Percentiles rank a stretch among this genome's conserved stretches.
Evolutionary conservation across 2,888 invertebrate species (phyloP).

Genomic region (Leucophenga maculata): DNA sequence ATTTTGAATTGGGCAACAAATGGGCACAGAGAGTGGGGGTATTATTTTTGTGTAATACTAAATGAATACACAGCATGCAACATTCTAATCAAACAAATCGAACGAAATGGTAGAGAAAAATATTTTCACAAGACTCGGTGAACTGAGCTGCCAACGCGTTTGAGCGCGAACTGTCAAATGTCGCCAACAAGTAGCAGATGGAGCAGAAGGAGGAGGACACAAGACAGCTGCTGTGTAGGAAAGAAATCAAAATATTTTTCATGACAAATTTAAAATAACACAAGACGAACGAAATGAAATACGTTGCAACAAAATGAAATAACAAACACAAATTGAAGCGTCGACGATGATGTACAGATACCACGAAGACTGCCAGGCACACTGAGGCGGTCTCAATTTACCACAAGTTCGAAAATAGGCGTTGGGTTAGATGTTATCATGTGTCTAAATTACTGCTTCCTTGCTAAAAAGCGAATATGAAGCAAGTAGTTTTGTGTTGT

Average conservation of each 20-base stretch:
- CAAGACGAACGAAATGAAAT: slow-evolving; percentile 60
- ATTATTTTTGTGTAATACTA: background rate
- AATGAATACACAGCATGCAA: slow-evolving; percentile 5
- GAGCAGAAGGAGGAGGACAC: background rate
- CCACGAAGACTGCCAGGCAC: no score
- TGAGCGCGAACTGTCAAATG: background rate
- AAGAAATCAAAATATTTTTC: slow-evolving; percentile 62
- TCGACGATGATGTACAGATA: slow-evolving; percentile 1
- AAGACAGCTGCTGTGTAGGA: slow-evolving; percentile 42
- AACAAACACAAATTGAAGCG: background rate
- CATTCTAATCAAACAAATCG: background rate
- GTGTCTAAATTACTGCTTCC: slow-evolving; percentile 9
- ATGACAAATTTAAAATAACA: slow-evolving; percentile 66
- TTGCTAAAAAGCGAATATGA: slow-evolving; percentile 30
- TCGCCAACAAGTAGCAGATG: background rate
- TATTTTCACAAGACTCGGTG: background rate
- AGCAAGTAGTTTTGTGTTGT: slow-evolving; percentile 11
- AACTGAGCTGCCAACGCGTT: background rate
- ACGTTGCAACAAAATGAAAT: slow-evolving; percentile 42
- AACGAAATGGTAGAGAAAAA: background rate
- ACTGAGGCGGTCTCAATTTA: slow-evolving; percentile 23
- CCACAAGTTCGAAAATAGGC: background rate
- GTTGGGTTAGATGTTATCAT: background rate
- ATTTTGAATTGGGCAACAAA: slow-evolving; percentile 50
- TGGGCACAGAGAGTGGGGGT: background rate